Conservation (phyloP, 2,888 invertebrate genomes). For the Nemoura dubitans region DNA sequence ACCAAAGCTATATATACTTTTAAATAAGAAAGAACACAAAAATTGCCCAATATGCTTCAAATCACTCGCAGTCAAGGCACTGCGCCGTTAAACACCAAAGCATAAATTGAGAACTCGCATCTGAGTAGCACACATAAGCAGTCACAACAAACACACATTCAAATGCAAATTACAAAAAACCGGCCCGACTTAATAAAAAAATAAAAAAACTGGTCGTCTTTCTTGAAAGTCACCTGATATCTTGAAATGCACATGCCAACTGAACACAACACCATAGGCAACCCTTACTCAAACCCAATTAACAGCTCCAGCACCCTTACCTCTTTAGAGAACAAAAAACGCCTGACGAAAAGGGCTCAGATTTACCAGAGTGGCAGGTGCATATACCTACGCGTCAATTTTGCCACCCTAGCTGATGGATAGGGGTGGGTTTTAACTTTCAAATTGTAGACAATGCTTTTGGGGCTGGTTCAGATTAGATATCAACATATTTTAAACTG, state of each 20-base stretch:
- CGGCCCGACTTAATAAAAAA: neutral
- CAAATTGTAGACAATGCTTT: neutral
- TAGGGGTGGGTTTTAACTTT: neutral
- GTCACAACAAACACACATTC: neutral
- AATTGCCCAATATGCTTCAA: neutral
- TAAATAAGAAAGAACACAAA: too few species aligned
- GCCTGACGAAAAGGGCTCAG: neutral
- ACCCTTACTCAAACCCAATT: neutral
- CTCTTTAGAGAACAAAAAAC: neutral
- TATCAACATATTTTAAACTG: neutral
- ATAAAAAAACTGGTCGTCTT: neutral
- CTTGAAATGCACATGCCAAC: neutral
- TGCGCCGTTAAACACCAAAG: neutral
- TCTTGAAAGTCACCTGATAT: neutral
- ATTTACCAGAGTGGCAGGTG: neutral
- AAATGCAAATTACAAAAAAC: neutral
- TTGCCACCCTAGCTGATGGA: slow-evolving; percentile 12
- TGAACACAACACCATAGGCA: neutral
- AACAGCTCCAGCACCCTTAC: neutral
- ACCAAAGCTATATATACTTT: too few species aligned
- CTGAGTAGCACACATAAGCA: too few species aligned
- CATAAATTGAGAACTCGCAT: too few species aligned
- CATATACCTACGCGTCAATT: neutral
- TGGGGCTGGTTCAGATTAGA: neutral
- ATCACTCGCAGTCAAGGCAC: neutral